A percentile compares a stretch with the other conserved stretches of the same genome.
phyloP scores from a whole-genome alignment of 2,113 vertebrate species.

The Canis aureus region DNA sequence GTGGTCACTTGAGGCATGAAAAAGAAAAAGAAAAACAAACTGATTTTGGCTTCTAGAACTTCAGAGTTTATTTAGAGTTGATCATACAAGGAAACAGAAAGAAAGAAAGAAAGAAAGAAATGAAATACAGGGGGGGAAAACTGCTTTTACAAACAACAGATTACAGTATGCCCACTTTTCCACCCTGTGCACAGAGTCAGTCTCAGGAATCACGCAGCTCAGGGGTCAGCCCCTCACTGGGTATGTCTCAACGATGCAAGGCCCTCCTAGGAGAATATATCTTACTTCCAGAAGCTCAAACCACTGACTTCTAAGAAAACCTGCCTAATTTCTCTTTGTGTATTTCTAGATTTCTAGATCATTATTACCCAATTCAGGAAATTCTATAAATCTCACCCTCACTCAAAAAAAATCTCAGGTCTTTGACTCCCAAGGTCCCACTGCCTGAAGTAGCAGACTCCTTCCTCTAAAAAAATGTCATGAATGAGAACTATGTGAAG shows the following conservation, averaged over 20 bases:
- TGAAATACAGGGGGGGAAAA: neutral
- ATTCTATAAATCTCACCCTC: neutral
- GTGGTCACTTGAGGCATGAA: neutral
- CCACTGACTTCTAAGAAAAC: neutral
- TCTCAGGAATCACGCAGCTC: neutral
- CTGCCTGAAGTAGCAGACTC: neutral
- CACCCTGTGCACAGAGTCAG: neutral
- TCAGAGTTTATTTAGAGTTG: neutral
- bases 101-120: neutral
- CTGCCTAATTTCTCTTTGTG: neutral
- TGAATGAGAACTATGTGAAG: neutral
- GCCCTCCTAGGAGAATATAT: neutral
- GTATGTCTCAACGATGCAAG: neutral
- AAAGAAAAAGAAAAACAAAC: neutral
- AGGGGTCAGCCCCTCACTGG: fast-evolving
- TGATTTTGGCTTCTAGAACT: neutral
- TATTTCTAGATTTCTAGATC: neutral
- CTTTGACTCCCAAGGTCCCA: neutral
- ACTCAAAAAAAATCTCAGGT: neutral
- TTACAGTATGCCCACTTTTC: neutral
- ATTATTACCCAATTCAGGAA: slow-evolving; percentile 10
- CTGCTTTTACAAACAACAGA: neutral
- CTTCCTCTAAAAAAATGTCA: neutral
- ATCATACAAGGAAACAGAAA: neutral
- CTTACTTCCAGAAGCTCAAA: neutral